Evolutionary conservation across 2,888 invertebrate species (phyloP).

Genomic region (Melinopterus prodromus): DNA sequence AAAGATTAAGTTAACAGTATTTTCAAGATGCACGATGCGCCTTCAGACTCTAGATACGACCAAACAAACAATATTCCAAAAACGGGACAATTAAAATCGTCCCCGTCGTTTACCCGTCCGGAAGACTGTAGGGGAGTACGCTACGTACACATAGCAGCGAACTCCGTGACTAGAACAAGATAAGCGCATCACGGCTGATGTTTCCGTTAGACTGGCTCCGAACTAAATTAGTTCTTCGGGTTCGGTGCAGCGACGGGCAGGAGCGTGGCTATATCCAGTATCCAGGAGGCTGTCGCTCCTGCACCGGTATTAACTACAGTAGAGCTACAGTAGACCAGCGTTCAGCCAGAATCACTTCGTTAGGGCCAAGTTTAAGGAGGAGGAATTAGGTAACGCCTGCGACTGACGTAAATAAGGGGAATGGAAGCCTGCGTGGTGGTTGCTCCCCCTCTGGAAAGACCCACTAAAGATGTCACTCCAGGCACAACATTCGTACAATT

Average conservation of each 20-base stretch:
- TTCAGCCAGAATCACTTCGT: not conserved
- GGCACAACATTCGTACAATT: constrained; percentile 4
- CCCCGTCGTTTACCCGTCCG: not conserved
- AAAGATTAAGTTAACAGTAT: no score
- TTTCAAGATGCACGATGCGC: no score
- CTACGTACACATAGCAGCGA: not conserved
- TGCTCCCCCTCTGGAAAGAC: not conserved
- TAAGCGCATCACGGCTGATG: not conserved
- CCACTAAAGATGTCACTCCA: not conserved
- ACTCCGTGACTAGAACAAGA: not conserved
- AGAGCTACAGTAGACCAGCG: not conserved
- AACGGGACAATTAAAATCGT: not conserved
- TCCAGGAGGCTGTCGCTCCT: not conserved
- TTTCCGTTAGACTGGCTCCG: not conserved
- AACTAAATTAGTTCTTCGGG: not conserved
- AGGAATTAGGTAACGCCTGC: not conserved
- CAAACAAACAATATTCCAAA: not conserved
- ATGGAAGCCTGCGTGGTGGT: not conserved
- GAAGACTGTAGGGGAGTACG: not conserved
- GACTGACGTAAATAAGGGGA: constrained; percentile 4
- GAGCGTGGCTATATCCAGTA: not conserved
- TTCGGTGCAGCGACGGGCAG: not conserved
- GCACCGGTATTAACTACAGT: not conserved
- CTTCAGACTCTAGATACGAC: not conserved
- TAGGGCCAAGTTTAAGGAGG: not conserved